phyloP scores from a whole-genome alignment of 2,113 vertebrate species.

The Porphyrio hochstetteri region DNA sequence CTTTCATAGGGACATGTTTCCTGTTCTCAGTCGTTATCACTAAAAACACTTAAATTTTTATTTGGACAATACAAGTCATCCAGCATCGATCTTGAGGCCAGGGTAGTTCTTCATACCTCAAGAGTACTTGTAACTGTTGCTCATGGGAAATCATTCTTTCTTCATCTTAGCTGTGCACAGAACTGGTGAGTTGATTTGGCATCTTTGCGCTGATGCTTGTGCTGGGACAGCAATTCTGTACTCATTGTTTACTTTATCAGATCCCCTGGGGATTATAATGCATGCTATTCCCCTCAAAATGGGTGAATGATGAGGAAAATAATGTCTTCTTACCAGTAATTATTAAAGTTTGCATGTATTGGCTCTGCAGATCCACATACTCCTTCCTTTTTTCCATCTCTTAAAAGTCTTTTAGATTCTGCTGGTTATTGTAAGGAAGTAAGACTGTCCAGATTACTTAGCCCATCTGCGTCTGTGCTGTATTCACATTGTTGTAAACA shows the following conservation, averaged over 20 bases:
- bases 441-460: background rate
- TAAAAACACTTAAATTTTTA: background rate
- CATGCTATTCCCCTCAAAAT: background rate
- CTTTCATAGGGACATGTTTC: background rate
- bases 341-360: background rate
- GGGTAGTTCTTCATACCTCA: background rate
- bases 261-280: background rate
- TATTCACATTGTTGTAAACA: background rate
- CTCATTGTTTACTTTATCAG: background rate
- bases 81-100: background rate
- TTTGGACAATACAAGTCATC: background rate
- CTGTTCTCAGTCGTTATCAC: background rate
- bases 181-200: background rate
- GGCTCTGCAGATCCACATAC: background rate
- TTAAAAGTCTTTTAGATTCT: background rate
- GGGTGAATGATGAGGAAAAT: background rate
- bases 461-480: background rate
- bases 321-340: background rate
- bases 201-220: background rate
- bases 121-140: background rate
- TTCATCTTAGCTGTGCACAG: background rate
- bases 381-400: background rate
- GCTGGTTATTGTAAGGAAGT: background rate
- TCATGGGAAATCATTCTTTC: background rate
- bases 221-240: background rate